phyloP scores from a whole-genome alignment of 2,113 vertebrate genomes.

The Calyptomena viridis region DNA sequence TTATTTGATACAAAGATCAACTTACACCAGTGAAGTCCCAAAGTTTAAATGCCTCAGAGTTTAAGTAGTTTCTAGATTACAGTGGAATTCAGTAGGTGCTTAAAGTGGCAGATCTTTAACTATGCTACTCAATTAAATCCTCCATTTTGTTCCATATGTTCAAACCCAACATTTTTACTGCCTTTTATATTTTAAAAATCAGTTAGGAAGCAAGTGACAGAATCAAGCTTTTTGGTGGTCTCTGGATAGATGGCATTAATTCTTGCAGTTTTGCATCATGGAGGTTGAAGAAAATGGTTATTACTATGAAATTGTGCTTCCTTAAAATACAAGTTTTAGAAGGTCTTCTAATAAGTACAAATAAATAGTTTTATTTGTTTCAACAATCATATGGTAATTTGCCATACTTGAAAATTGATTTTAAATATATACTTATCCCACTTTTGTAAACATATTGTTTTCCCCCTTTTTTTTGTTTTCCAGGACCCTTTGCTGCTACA shows the following conservation, averaged over 20 bases:
- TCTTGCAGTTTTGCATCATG: neutral
- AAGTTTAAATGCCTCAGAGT: neutral
- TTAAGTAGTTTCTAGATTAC: neutral
- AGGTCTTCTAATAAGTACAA: neutral
- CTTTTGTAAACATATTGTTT: neutral
- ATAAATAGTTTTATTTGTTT: neutral
- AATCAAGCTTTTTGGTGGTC: neutral
- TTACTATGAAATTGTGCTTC: neutral
- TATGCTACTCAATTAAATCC: neutral
- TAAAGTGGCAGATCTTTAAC: neutral
- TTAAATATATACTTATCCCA: neutral
- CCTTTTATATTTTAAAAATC: neutral
- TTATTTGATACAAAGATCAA: neutral
- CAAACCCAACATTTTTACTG: neutral
- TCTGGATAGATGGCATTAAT: neutral
- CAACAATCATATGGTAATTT: neutral
- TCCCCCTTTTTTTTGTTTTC: neutral
- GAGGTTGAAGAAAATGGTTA: neutral
- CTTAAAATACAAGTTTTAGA: neutral
- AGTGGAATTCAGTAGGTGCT: neutral
- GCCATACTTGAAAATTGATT: neutral
- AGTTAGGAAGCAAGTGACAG: neutral
- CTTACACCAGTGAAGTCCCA: neutral
- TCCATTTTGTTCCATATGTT: neutral
- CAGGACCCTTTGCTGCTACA: constrained; percentile 69